phyloP scores from a whole-genome alignment of 2,888 invertebrate genomes.

The Auanema sp. region DNA sequence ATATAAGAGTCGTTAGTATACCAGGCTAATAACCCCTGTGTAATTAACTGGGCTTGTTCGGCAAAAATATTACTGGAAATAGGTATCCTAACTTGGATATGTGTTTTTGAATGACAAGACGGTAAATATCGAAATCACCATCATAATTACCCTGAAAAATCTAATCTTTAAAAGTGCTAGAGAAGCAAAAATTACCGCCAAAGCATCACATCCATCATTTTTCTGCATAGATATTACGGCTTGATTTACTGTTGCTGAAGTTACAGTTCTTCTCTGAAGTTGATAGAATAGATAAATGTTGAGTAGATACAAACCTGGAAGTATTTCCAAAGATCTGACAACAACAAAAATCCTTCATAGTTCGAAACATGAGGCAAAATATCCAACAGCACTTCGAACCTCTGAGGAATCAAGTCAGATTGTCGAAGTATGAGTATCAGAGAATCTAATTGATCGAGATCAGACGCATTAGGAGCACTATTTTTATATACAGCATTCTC shows the following conservation, averaged over 20 bases:
- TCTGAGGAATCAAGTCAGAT: conserved; percentile 9
- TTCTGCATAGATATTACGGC: not conserved
- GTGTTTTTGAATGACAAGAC: conserved; percentile 13
- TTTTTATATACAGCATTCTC: conserved; percentile 2
- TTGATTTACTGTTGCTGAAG: not conserved
- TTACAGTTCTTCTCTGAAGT: conserved; percentile 6
- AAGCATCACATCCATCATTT: no score
- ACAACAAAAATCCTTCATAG: conserved; percentile 16
- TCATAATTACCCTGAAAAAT: conserved; percentile 11
- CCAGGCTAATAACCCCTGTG: no score
- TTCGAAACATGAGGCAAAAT: conserved; percentile 12
- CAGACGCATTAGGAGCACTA: not conserved
- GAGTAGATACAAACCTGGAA: conserved; percentile 12
- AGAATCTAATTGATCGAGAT: not conserved
- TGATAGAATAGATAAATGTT: not conserved
- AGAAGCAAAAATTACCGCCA: not conserved
- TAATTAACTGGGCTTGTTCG: no score
- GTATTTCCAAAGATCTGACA: conserved; percentile 18
- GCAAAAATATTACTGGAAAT: conserved; percentile 7
- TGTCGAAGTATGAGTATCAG: conserved; percentile 2
- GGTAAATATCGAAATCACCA: conserved; percentile 14
- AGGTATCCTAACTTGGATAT: conserved; percentile 14
- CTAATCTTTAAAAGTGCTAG: no score
- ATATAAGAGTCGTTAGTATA: no score
- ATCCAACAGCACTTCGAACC: conserved; percentile 13